Evolutionary conservation across 2,888 invertebrate genomes (phyloP).

Genomic region (Drosophila greeni): DNA sequence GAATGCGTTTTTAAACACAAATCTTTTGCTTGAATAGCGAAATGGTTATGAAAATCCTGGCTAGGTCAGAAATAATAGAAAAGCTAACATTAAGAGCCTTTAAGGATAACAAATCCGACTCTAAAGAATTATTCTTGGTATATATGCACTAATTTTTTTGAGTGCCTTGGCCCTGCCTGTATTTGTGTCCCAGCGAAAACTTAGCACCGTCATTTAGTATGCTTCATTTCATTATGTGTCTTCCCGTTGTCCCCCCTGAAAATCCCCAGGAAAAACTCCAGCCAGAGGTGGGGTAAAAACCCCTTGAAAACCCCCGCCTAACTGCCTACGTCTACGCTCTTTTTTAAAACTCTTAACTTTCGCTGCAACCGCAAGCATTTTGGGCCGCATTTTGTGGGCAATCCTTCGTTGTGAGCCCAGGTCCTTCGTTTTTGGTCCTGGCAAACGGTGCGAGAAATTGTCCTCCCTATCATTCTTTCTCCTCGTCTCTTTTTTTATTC

Average conservation of each 20-base stretch:
- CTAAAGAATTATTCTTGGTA: no score
- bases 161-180: slow-evolving; percentile 26
- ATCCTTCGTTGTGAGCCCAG: slow-evolving; percentile 55
- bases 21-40: background rate
- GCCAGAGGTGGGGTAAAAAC: background rate
- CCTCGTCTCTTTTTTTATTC: slow-evolving; percentile 11
- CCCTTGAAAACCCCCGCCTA: slow-evolving; percentile 8
- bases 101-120: fast-evolving
- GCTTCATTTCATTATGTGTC: slow-evolving; percentile 69
- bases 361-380: slow-evolving; percentile 71
- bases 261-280: slow-evolving; percentile 9
- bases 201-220: slow-evolving; percentile 74
- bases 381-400: slow-evolving; percentile 72
- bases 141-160: background rate
- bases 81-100: no score
- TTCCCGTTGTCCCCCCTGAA: slow-evolving; percentile 4
- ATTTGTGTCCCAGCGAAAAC: slow-evolving; percentile 51
- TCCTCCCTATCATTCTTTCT: slow-evolving; percentile 52
- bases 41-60: no score
- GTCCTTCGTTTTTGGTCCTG: slow-evolving; percentile 30
- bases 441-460: slow-evolving; percentile 72
- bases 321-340: slow-evolving; percentile 54
- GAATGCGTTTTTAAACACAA: no score
- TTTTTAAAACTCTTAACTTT: slow-evolving; percentile 65
- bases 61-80: background rate